Conservation (phyloP, 1,140 invertebrate genomes). For the Copidosoma floridanum region DNA sequence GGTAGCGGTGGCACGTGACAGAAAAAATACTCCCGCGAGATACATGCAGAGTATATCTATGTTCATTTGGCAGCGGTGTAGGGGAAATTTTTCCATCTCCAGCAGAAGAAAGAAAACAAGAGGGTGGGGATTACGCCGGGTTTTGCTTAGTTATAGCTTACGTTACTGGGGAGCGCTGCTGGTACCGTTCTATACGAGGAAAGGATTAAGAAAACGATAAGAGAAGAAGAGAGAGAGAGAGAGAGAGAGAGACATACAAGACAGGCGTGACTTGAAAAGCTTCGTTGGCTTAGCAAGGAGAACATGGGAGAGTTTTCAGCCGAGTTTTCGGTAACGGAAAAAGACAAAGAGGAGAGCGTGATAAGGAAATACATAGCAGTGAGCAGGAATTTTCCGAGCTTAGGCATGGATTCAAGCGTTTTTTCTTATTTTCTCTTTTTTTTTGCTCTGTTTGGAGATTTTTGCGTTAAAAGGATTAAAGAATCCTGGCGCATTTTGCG, state of each 20-base stretch:
- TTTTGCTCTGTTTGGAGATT: too few species aligned
- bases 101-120: background rate
- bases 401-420: too few species aligned
- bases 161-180: background rate
- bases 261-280: conserved; percentile 38
- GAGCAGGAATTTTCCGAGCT: too few species aligned
- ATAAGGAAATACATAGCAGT: conserved; percentile 18
- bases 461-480: too few species aligned
- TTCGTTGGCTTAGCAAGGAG: conserved; percentile 16
- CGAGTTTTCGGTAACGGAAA: conserved; percentile 8
- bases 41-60: background rate
- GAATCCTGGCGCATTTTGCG: too few species aligned
- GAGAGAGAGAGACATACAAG: conserved; percentile 25
- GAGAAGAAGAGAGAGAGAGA: conserved; percentile 21
- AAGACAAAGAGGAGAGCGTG: background rate
- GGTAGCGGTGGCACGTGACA: conserved; percentile 27
- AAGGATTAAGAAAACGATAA: conserved; percentile 40
- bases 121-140: background rate
- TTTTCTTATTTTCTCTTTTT: too few species aligned
- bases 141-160: background rate
- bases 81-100: conserved; percentile 53
- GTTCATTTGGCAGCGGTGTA: conserved; percentile 17
- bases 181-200: conserved; percentile 34
- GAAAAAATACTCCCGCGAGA: conserved; percentile 42
- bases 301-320: background rate